Base-by-base conservation (phyloP, 2,113 vertebrate species). In the Psephotus haematonotus region DNA sequence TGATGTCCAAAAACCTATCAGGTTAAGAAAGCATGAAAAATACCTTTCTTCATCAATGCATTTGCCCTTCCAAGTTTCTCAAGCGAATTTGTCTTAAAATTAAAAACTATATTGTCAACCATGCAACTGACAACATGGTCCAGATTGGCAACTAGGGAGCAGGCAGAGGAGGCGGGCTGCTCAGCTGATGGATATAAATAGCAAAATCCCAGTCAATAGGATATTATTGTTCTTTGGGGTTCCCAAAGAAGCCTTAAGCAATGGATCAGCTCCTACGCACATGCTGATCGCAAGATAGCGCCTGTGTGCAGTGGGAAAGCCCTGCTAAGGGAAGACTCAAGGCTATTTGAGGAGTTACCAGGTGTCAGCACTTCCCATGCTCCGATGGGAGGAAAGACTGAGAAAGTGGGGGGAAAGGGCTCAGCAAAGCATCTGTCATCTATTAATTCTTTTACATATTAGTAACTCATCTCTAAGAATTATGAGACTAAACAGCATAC, bases 151-250 rank as follows among this genome's bases (percentile, higher is more conserved):
- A 88, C 83, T 35, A 94, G 78, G 88, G 77, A 96, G 91, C 83
- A 86, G 88, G 92, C 95, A 95, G 86, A 93, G 83, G 55, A 60
- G 93, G 91, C 16, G 13, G 93, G 93, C 83, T 85, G 81, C 86
- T 93, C 89, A 92, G 94, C 69, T 82, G 72, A 76, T 62, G 57
- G 89, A 79, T 95, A 97, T 96, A 96, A 95, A 96, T 92, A 97
- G 96, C 16, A 92, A 95, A 95, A 95, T 82, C 95, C 91, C 25
- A 91, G 95, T 94, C 94, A 95, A 91, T 82, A 86, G 91, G 89
- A 92, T 95, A 97, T 97, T 93, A 82, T 89, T 95, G 94, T 95
- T 89, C 95, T 95, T 91, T 76, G 93, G 91, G 94, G 89, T 94
- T 95, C 91, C 93, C 89, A 95, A 95, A 95, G 92, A 95, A 93